phyloP scores from a whole-genome alignment of 2,797 vertebrate genomes.

The Otolemur crassicaudatus region DNA sequence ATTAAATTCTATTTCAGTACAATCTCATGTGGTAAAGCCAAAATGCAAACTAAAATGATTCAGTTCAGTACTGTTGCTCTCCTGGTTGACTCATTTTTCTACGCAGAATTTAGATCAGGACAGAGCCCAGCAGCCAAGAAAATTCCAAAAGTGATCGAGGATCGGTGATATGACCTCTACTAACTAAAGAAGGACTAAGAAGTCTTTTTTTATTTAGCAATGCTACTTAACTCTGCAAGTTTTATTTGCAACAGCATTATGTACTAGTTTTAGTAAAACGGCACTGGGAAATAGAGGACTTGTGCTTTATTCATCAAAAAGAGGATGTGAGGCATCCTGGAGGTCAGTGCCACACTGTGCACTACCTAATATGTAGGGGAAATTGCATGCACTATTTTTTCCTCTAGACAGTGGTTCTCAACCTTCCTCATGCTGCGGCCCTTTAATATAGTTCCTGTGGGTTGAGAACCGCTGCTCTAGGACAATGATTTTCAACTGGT shows the following conservation, averaged over 20 bases:
- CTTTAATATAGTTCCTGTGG: too few relatives aligned
- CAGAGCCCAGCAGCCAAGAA: background rate
- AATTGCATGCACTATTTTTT: background rate
- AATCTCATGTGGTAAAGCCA: background rate
- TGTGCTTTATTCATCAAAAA: background rate
- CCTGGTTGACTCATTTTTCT: background rate
- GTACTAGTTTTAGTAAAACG: background rate
- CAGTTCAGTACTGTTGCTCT: background rate
- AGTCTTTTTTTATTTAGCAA: background rate
- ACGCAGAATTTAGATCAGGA: background rate
- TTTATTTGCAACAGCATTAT: background rate
- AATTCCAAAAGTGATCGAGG: background rate
- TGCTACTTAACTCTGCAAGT: background rate
- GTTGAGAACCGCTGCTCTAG: too few relatives aligned
- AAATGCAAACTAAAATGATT: constrained; percentile 28
- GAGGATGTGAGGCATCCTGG: background rate
- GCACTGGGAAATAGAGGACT: background rate
- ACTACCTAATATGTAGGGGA: background rate
- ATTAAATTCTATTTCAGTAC: background rate
- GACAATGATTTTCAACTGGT: too few relatives aligned
- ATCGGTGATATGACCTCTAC: background rate
- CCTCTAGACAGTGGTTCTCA: background rate
- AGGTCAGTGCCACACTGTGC: background rate
- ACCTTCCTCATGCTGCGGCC: too few relatives aligned
- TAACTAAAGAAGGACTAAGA: background rate